Conservation (phyloP, 2,113 vertebrate genomes). For the Phyllostomus hastatus region DNA sequence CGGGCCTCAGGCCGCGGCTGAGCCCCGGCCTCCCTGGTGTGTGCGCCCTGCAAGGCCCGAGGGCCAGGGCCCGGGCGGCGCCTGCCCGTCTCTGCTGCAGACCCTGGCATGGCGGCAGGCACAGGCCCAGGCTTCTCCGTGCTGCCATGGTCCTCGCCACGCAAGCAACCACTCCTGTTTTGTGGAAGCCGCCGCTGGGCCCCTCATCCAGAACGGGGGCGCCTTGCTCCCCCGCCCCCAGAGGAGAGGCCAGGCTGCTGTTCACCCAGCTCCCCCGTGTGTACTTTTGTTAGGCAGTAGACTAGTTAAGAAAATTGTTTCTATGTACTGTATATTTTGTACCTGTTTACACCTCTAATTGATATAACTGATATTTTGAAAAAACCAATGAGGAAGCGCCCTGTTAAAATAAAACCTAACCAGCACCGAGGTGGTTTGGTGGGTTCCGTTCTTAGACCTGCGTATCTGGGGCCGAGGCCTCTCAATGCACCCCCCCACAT, state of each 20-base stretch:
- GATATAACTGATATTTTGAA: constrained; percentile 75
- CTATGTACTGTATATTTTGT: constrained; percentile 79
- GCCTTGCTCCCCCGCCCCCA: neutral
- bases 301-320: constrained; percentile 69
- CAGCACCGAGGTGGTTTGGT: constrained; percentile 45
- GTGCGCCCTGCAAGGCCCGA: neutral
- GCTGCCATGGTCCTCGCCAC: neutral
- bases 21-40: rapidly evolving
- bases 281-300: constrained; percentile 71
- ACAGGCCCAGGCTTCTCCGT: neutral
- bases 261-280: constrained; percentile 31
- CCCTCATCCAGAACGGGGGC: neutral
- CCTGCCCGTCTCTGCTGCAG: neutral
- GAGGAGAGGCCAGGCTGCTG: neutral
- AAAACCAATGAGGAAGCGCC: constrained; percentile 60
- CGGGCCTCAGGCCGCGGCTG: neutral
- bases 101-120: neutral
- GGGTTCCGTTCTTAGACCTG: constrained; percentile 18
- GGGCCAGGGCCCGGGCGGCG: neutral
- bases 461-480: neutral
- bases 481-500: no score
- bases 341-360: constrained; percentile 76
- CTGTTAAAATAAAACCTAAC: constrained; percentile 77
- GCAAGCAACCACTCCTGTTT: neutral
- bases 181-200: constrained; percentile 14